Evolutionary conservation across 2,113 vertebrate species (phyloP), one percentile per base, ranked within the genome.

Genomic region (Notechis scutatus): DNA sequence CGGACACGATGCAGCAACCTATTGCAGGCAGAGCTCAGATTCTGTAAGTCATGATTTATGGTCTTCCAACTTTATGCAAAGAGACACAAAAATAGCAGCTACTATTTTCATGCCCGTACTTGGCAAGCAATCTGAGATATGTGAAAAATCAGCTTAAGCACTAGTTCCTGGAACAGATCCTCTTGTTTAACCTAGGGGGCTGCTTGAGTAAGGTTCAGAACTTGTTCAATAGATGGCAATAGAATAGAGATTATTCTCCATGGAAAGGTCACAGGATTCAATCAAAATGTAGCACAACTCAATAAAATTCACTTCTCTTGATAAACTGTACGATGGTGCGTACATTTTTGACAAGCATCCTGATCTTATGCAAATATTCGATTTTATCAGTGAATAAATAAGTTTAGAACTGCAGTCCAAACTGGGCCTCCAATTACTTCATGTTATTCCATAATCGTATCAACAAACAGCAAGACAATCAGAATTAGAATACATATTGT

Each of bases 211-310:
- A 29, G 6, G 5, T 23, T 91, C 39, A 92, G 69, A 93, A 56
- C 91, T 94, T 88, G 90, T 88, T 11, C 64, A 91, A 88, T 50
- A 91, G 92, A 88, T 50, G 91, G 11, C 39, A 55, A 88, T 12
- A 85, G 52, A 26, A 85, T 93, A 91, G 2, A 54, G 47, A 57
- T 2, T 55, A 93, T 24, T 1, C 11, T 88, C 89, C 93, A 47
- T 85, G 92, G 88, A 90, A 93, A 87, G 92, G 92, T 81, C 90
- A 92, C 85, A 90, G 92, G 91, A 95, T 8, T 29, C 3, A 95
- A 94, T 93, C 50, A 90, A 69, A 92, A 90, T 50, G 56, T 88
- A 85, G 52, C 0, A 85, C 15, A 90, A 64, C 85, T 15, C n/a
- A 91, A 57, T n/a, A 42, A 61, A 91, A 95, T 54, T 24, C 90